Percentiles rank a stretch among this genome's conserved stretches.
These are phyloP conservation scores for Micromesistius poutassou DNA, from an alignment of 2,797 vertebrate species.

Conservation along the genomic window DNA sequence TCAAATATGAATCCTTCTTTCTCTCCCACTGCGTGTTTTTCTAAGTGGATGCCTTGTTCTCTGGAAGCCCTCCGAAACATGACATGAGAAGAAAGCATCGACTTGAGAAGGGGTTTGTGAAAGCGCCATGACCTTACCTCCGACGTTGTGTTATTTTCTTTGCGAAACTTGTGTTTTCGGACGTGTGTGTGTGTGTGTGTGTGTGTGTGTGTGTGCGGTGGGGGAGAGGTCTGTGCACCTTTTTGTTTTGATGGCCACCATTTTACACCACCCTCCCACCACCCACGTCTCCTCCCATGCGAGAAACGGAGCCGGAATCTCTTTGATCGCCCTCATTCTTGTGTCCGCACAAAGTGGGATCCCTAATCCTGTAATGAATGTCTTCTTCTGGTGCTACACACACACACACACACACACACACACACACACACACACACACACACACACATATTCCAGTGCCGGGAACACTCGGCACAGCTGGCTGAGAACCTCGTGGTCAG, in stretches of 20 bases:
- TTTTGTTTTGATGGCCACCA: slow-evolving; percentile 62
- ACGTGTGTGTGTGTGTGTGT: too few relatives aligned
- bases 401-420: not conserved
- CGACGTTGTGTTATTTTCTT: slow-evolving; percentile 49
- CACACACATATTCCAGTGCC: not conserved
- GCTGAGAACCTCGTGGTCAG: not conserved
- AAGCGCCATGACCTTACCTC: slow-evolving; percentile 47
- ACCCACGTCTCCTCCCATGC: slow-evolving; percentile 51
- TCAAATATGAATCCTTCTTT: slow-evolving; percentile 41
- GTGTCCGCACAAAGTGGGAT: slow-evolving; percentile 67
- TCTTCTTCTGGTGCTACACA: slow-evolving; percentile 43
- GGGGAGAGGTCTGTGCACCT: slow-evolving; percentile 48
- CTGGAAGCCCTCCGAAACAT: slow-evolving; percentile 51
- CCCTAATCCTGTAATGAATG: slow-evolving; percentile 65
- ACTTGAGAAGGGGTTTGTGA: slow-evolving; percentile 38
- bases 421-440: slow-evolving; percentile 1
- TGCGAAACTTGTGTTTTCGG: too few relatives aligned
- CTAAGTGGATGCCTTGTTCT: slow-evolving; percentile 4
- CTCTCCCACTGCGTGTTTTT: slow-evolving; percentile 20
- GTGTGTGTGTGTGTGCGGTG: slow-evolving; percentile 11
- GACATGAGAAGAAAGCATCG: slow-evolving; percentile 31
- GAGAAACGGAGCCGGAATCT: slow-evolving; percentile 62
- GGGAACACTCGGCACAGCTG: not conserved
- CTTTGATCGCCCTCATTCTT: slow-evolving; percentile 63
- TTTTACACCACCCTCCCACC: slow-evolving; percentile 37